Evolutionary conservation across 2,113 vertebrate genomes (phyloP).

Genomic region (Callaeas wilsoni): DNA sequence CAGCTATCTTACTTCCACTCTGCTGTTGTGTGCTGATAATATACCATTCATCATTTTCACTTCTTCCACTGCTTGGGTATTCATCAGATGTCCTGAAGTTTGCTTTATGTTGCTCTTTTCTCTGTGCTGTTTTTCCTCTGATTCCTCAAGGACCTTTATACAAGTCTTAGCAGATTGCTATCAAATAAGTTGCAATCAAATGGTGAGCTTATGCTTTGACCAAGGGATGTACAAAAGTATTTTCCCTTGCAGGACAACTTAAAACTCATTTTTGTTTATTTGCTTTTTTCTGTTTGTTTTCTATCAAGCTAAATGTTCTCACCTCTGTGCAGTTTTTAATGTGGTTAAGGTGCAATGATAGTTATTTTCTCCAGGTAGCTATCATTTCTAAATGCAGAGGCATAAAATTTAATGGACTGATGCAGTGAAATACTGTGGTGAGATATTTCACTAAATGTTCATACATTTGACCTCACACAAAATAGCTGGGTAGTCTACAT

Average conservation of each 20-base stretch:
- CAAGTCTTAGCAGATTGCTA: not conserved
- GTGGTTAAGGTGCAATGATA: not conserved
- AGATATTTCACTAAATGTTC: not conserved
- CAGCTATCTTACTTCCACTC: not conserved
- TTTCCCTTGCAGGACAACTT: not conserved
- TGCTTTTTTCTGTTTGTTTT: not conserved
- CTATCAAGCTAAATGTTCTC: not conserved
- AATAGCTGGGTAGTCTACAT: not conserved
- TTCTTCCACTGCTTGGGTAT: not conserved
- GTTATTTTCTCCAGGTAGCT: not conserved
- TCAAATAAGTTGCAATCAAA: not conserved
- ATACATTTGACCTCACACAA: not conserved
- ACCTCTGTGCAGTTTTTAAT: not conserved
- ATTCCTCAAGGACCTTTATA: not conserved
- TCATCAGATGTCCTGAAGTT: not conserved
- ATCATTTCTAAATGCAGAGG: not conserved
- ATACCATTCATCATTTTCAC: constrained; percentile 14
- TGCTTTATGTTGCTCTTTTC: not conserved
- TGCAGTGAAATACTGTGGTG: not conserved
- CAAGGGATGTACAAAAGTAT: not conserved
- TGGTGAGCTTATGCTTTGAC: not conserved
- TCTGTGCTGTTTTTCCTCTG: not conserved
- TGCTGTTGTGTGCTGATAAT: not conserved
- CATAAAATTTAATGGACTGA: not conserved
- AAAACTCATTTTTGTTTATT: not conserved